Conservation (phyloP, 1,140 invertebrate genomes). For the Camponotus vicinus region DNA sequence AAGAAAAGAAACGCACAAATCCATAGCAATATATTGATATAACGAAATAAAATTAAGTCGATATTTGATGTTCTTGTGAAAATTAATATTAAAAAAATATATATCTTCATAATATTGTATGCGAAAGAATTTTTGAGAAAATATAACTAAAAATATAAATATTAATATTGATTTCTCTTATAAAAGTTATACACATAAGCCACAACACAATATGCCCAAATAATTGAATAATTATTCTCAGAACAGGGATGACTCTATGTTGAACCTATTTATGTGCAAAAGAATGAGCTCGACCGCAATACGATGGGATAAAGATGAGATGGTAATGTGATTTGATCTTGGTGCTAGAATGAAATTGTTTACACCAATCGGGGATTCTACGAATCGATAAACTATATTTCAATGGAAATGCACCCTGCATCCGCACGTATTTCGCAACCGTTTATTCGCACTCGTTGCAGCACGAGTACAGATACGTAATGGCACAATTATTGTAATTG, state of each 20-base stretch:
- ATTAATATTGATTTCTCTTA: neutral
- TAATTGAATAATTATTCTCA: constrained; percentile 24
- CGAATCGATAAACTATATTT: constrained; percentile 57
- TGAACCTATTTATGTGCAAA: constrained; percentile 5
- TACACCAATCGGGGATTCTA: constrained; percentile 15
- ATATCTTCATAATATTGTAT: neutral
- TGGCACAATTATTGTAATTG: constrained; percentile 59
- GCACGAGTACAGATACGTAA: constrained; percentile 11
- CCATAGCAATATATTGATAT: no score
- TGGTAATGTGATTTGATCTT: constrained; percentile 15
- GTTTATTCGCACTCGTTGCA: neutral
- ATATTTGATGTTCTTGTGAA: neutral
- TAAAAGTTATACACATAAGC: neutral
- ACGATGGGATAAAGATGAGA: constrained; percentile 15
- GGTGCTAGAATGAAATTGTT: constrained; percentile 40
- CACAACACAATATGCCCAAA: neutral
- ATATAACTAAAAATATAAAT: neutral
- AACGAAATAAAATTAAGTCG: neutral
- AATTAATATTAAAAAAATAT: constrained; percentile 13
- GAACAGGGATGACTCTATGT: constrained; percentile 15
- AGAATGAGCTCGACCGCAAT: neutral
- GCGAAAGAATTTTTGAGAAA: neutral
- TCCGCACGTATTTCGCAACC: constrained; percentile 49
- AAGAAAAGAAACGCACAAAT: no score
- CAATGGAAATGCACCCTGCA: constrained; percentile 22